phyloP scores from a whole-genome alignment of 2,113 vertebrate species.

The Aleadryas rufinucha region DNA sequence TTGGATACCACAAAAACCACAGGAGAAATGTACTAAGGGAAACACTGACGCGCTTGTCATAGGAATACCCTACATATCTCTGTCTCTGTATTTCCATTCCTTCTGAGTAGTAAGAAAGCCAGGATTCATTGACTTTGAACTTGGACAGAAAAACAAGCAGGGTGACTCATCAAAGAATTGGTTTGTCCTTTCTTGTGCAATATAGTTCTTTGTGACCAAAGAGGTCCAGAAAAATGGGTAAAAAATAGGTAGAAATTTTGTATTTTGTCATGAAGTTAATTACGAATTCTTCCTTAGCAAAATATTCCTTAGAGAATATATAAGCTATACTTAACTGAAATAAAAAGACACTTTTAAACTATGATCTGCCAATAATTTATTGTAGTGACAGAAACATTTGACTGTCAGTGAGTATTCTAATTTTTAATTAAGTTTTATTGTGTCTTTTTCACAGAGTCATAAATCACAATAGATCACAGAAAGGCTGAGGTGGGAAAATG shows the following conservation, averaged over 20 bases:
- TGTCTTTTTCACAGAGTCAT: background rate
- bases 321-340: background rate
- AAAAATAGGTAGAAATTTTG: background rate
- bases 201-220: background rate
- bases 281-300: background rate
- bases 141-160: background rate
- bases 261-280: background rate
- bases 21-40: constrained; percentile 11
- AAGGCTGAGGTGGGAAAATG: background rate
- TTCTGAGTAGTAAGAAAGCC: background rate
- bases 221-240: background rate
- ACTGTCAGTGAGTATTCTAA: background rate
- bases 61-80: background rate
- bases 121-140: background rate
- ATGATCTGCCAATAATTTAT: background rate
- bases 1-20: constrained; percentile 45
- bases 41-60: constrained; percentile 8
- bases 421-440: background rate
- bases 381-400: background rate
- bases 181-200: background rate
- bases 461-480: background rate
- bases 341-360: background rate
- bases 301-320: background rate
- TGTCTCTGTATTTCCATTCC: background rate
- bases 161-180: background rate